Evolutionary conservation across 2,888 invertebrate genomes (phyloP).

Genomic region (Napeogenes sylphis): DNA sequence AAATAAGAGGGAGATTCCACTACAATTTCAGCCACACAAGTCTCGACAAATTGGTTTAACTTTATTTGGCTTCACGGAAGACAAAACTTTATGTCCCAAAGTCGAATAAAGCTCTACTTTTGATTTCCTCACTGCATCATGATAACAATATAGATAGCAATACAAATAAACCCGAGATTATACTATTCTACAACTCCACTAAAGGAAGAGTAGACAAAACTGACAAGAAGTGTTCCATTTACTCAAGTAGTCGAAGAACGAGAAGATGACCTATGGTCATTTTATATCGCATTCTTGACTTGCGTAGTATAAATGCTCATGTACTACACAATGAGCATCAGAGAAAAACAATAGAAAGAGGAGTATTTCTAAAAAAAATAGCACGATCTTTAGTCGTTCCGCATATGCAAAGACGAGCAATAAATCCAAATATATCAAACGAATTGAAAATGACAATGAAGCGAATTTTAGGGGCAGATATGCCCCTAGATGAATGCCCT

Average conservation of each 20-base stretch:
- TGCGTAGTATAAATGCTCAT: neutral
- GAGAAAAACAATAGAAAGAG: neutral
- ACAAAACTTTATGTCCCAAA: conserved; percentile 24
- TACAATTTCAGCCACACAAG: conserved; percentile 19
- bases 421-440: neutral
- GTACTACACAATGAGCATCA: too few relatives aligned
- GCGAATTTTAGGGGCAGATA: neutral
- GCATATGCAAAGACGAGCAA: neutral
- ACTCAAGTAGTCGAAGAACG: too few relatives aligned
- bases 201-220: too few relatives aligned
- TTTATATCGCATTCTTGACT: neutral
- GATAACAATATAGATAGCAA: neutral
- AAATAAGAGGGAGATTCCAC: conserved; percentile 17
- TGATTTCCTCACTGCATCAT: conserved; percentile 9
- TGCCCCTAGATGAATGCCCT: too few relatives aligned
- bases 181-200: too few relatives aligned
- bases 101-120: conserved; percentile 19
- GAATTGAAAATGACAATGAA: neutral
- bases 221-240: neutral
- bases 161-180: neutral
- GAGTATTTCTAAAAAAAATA: neutral
- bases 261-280: conserved; percentile 3
- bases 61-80: conserved; percentile 30
- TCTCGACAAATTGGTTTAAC: conserved; percentile 15
- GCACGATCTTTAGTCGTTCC: neutral